Percentiles rank a stretch among this genome's conserved stretches.
These are phyloP conservation scores for Heliconius congener DNA, from an alignment of 1,140 invertebrate genomes.

Conservation along the genomic window DNA sequence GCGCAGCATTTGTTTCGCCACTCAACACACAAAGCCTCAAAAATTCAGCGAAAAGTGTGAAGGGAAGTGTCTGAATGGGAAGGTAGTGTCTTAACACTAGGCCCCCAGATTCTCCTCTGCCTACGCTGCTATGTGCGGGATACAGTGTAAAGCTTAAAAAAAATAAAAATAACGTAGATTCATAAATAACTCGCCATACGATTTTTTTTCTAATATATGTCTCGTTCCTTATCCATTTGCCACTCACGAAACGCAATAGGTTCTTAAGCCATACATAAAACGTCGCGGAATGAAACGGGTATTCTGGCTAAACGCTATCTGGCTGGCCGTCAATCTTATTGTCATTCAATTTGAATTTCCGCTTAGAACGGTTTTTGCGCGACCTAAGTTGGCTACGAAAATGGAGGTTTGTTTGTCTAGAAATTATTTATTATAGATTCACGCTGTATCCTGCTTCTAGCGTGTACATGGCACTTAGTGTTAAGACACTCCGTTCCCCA, in stretches of 20 bases:
- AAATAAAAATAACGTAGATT: no score
- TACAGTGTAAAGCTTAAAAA: no score
- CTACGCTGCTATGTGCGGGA: no score
- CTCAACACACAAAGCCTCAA: no score
- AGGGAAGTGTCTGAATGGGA: no score
- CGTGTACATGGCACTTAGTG: no score
- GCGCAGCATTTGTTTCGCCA: no score
- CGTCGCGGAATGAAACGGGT: constrained; percentile 68
- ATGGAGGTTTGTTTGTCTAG: constrained; percentile 13
- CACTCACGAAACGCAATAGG: constrained; percentile 29
- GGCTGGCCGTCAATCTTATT: constrained; percentile 74
- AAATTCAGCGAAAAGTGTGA: no score
- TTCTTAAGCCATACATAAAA: constrained; percentile 68
- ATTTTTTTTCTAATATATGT: not conserved
- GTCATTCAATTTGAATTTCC: constrained; percentile 78
- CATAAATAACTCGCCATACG: not conserved
- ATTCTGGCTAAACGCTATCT: constrained; percentile 52
- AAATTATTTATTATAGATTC: not conserved
- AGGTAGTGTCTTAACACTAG: no score
- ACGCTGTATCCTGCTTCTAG: not conserved
- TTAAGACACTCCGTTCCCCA: no score
- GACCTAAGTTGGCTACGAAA: constrained; percentile 18
- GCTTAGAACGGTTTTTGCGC: constrained; percentile 64
- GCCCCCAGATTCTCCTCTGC: no score
- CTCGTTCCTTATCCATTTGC: not conserved